Evolutionary conservation across 2,113 vertebrate species (phyloP).

Genomic region (Myotis brandtii): DNA sequence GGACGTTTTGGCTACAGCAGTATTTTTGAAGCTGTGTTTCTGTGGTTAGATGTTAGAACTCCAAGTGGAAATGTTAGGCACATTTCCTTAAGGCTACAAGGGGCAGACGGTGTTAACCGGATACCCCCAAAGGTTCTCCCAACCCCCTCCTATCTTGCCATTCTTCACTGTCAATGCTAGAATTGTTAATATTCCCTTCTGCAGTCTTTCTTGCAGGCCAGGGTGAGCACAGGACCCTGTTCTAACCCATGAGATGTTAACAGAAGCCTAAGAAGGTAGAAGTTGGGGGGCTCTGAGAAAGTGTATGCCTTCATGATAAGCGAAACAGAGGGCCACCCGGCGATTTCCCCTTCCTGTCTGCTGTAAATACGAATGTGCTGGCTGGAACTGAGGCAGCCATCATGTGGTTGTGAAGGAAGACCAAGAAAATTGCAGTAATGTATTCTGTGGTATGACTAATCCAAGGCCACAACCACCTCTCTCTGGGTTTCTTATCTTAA

Average conservation of each 20-base stretch:
- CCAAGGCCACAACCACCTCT: not conserved
- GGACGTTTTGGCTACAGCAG: not conserved
- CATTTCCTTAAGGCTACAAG: not conserved
- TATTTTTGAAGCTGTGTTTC: not conserved
- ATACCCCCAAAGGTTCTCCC: not conserved
- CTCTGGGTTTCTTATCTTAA: not conserved
- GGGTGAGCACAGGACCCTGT: not conserved
- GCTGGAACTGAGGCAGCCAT: not conserved
- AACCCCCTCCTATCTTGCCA: not conserved
- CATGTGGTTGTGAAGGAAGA: not conserved
- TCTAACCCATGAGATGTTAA: not conserved
- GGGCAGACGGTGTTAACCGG: not conserved
- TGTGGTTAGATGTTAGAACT: not conserved
- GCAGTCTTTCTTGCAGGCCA: not conserved
- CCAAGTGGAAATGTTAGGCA: not conserved
- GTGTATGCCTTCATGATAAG: not conserved
- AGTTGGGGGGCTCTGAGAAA: not conserved
- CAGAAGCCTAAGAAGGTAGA: not conserved
- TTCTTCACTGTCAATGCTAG: not conserved
- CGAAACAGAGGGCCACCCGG: not conserved
- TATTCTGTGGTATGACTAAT: not conserved
- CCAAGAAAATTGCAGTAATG: not conserved
- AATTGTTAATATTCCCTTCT: not conserved
- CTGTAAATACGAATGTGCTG: not conserved
- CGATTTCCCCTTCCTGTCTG: not conserved